Percentiles rank a stretch among this genome's conserved stretches.
Conservation (phyloP, 1,140 invertebrate genomes). For the Apis dorsata region DNA sequence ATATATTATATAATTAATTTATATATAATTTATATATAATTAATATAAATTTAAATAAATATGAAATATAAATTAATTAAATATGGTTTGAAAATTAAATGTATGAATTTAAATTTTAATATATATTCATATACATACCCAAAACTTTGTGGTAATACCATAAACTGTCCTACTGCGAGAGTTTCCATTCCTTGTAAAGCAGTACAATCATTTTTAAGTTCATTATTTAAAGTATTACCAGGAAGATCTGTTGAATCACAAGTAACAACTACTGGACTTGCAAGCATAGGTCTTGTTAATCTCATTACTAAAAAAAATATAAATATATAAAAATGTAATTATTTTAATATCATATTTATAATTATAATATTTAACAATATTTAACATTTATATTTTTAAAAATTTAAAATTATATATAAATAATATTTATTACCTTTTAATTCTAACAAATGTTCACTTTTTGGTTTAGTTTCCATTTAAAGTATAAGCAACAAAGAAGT, state of each 20-base stretch:
- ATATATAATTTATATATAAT: too few species aligned
- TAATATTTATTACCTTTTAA: slow-evolving; percentile 71
- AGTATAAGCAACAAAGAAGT: not conserved
- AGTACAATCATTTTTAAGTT: slow-evolving; percentile 88
- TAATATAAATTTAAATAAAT: not conserved
- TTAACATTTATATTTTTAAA: not conserved
- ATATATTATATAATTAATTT: slow-evolving; percentile 70
- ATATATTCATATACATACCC: slow-evolving; percentile 82
- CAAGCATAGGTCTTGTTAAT: slow-evolving; percentile 91
- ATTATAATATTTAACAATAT: not conserved
- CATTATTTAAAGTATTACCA: slow-evolving; percentile 88
- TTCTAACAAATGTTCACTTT: slow-evolving; percentile 74
- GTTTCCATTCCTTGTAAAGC: slow-evolving; percentile 89
- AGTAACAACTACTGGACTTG: slow-evolving; percentile 88
- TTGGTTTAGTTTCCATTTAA: slow-evolving; percentile 73
- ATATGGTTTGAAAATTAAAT: not conserved
- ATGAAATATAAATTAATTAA: not conserved
- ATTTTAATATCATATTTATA: not conserved
- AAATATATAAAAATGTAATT: slow-evolving; percentile 3
- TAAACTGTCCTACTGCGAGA: slow-evolving; percentile 91
- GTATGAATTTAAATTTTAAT: not conserved
- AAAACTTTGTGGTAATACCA: slow-evolving; percentile 97
- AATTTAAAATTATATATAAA: not conserved
- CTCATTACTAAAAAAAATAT: slow-evolving; percentile 90
- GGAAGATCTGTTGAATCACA: slow-evolving; percentile 92